Conservation (phyloP, 2,888 invertebrate genomes). For the Dynastes maya region DNA sequence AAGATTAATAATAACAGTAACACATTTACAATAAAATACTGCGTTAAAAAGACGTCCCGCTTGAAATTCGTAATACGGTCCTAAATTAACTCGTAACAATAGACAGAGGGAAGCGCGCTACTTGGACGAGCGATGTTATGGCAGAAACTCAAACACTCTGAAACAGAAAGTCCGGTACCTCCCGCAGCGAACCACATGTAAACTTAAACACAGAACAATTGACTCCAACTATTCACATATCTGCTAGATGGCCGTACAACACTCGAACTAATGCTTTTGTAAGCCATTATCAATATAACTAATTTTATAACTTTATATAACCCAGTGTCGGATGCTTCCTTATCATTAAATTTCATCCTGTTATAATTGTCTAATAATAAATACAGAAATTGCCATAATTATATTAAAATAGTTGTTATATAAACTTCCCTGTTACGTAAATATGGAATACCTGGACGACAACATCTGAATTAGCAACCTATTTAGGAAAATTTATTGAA, state of each 20-base stretch:
- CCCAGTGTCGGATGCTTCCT: not conserved
- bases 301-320: constrained; percentile 26
- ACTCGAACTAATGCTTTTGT: constrained; percentile 26
- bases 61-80: constrained; percentile 47
- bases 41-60: constrained; percentile 43
- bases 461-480: too few relatives aligned
- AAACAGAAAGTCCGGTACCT: constrained; percentile 42
- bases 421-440: too few relatives aligned
- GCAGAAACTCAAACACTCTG: constrained; percentile 44
- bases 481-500: too few relatives aligned
- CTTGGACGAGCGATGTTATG: constrained; percentile 34
- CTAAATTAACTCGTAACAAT: constrained; percentile 50
- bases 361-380: not conserved
- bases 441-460: too few relatives aligned
- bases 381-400: not conserved
- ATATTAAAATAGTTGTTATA: too few relatives aligned
- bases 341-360: not conserved
- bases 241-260: constrained; percentile 45
- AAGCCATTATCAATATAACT: constrained; percentile 29
- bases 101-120: constrained; percentile 38
- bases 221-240: constrained; percentile 48
- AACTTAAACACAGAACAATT: constrained; percentile 49
- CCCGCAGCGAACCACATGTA: constrained; percentile 50
- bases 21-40: constrained; percentile 37
- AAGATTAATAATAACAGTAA: constrained; percentile 28